Evolutionary conservation across 2,113 vertebrate species (phyloP).

Genomic region (Capreolus pygargus): DNA sequence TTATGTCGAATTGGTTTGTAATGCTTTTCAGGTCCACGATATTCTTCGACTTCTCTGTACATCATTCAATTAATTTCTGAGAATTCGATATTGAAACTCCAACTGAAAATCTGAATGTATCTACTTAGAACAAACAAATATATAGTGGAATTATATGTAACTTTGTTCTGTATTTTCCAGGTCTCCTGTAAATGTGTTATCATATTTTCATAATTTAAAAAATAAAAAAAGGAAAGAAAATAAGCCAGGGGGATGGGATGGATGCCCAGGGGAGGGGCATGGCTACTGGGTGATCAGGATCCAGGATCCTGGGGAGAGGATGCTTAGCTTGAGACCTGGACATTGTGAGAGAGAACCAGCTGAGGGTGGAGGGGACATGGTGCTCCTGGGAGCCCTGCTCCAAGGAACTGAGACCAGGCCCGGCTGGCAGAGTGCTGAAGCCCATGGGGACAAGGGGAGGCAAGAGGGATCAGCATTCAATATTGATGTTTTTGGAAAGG

Average conservation of each 20-base stretch:
- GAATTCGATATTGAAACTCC: not conserved
- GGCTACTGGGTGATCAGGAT: not conserved
- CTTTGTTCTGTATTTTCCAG: not conserved
- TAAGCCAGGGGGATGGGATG: not conserved
- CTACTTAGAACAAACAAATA: not conserved
- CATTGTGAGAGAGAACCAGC: accelerated
- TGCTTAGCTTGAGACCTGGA: not conserved
- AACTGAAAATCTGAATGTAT: not conserved
- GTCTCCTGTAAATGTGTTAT: not conserved
- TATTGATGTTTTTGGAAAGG: not conserved
- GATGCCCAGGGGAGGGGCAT: accelerated
- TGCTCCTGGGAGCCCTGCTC: not conserved
- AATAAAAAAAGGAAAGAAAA: not conserved
- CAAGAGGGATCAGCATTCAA: not conserved
- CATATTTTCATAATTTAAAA: not conserved
- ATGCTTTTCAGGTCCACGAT: not conserved
- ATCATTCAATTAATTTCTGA: not conserved
- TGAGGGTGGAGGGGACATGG: not conserved
- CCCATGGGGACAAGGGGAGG: not conserved
- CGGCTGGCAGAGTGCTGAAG: not conserved
- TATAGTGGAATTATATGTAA: not conserved
- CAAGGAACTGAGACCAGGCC: not conserved
- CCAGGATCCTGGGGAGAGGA: not conserved
- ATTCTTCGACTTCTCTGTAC: not conserved
- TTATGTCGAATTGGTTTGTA: not conserved